Evolutionary conservation across 92 coral and sea anemone genomes (phyloP).

Genomic region (Palythoa caribaeorum): DNA sequence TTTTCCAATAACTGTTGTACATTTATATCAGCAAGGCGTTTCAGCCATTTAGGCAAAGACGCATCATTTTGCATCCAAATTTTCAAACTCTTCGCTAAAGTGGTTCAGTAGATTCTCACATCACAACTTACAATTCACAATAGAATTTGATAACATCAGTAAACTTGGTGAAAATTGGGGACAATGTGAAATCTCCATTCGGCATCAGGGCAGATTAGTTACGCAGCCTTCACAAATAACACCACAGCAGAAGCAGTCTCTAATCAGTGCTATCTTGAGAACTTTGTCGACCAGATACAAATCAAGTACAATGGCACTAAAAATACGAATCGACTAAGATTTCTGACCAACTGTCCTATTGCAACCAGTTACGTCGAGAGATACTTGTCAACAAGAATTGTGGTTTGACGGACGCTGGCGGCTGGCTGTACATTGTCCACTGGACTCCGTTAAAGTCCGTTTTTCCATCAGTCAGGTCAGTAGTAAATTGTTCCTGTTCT

Average conservation of each 20-base stretch:
- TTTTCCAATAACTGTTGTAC: neutral
- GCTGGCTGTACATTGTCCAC: neutral
- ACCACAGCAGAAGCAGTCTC: neutral
- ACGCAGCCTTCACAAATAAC: neutral
- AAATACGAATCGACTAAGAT: neutral
- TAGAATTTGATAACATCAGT: neutral
- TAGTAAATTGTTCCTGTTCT: neutral
- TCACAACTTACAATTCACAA: neutral
- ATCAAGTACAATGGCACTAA: neutral
- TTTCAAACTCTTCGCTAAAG: neutral
- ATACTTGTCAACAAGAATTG: neutral
- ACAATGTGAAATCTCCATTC: neutral
- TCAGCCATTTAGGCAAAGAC: neutral
- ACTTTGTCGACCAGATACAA: neutral
- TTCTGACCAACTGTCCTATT: neutral
- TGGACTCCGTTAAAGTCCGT: neutral
- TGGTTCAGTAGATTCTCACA: neutral
- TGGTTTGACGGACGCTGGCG: neutral
- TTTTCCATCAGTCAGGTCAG: conserved; percentile 1
- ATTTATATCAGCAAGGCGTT: neutral
- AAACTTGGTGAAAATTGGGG: neutral
- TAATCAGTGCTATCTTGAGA: neutral
- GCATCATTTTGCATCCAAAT: no score
- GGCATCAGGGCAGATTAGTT: neutral
- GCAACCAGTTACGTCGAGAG: neutral